These are phyloP conservation scores for Conger conger DNA, from an alignment of 2,113 vertebrate species.

Conservation along the genomic window DNA sequence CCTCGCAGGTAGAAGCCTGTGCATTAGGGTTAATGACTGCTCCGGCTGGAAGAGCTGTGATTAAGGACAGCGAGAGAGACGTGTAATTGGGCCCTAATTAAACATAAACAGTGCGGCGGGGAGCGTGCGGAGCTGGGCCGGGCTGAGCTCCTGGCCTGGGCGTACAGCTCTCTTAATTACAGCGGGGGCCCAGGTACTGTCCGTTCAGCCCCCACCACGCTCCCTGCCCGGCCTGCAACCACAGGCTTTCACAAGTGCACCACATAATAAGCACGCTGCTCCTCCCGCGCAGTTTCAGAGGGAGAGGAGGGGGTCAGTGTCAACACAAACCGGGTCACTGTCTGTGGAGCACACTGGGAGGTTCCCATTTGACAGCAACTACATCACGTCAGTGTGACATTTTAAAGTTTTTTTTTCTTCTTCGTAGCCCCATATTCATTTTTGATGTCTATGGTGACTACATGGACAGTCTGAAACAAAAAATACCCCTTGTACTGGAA, in stretches of 20 bases:
- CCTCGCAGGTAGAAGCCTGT: constrained; percentile 35
- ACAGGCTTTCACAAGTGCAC: background rate
- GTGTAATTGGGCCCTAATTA: constrained; percentile 42
- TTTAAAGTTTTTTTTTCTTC: background rate
- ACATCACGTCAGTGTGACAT: background rate
- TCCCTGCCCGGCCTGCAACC: background rate
- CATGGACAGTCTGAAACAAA: background rate
- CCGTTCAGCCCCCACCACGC: background rate
- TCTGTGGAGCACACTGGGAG: background rate
- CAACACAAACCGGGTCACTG: constrained; percentile 21
- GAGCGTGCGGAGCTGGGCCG: background rate
- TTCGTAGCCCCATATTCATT: background rate
- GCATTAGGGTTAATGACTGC: constrained; percentile 39
- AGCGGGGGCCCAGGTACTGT: constrained; percentile 15
- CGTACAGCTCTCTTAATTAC: constrained; percentile 33
- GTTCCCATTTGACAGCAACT: background rate
- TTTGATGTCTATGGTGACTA: background rate
- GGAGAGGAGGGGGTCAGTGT: background rate
- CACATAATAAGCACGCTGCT: constrained; percentile 14
- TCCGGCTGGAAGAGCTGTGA: constrained; percentile 32
- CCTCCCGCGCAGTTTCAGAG: background rate
- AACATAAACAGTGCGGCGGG: constrained; percentile 36
- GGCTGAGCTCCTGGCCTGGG: background rate
- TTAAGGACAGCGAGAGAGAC: constrained; percentile 36
- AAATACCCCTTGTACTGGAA: background rate